These are phyloP conservation scores for Montipora foliosa DNA, from an alignment of 64 coral and sea anemone genomes.

Conservation along the genomic window DNA sequence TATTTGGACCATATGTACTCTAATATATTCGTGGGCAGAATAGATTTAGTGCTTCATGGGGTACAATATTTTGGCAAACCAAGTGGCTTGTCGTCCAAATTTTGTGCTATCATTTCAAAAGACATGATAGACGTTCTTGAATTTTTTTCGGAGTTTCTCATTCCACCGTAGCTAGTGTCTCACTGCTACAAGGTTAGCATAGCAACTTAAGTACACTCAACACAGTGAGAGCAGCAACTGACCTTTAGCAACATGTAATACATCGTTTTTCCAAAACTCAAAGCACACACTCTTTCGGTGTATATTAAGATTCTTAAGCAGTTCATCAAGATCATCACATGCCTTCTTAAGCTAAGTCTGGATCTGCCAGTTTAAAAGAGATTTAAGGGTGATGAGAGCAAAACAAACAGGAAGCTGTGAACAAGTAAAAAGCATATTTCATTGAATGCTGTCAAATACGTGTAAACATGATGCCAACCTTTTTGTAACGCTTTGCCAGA, in stretches of 20 bases:
- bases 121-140: too few species aligned
- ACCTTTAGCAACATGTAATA: background rate
- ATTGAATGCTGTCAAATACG: too few species aligned
- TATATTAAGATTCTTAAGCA: background rate
- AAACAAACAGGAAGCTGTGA: background rate
- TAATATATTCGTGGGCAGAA: too few species aligned
- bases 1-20: too few species aligned
- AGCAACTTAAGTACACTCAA: background rate
- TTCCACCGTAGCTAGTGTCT: too few species aligned
- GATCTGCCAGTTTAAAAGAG: background rate
- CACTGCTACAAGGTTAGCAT: background rate
- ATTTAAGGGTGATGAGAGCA: background rate
- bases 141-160: too few species aligned
- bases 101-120: too few species aligned
- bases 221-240: background rate
- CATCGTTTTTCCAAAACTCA: background rate
- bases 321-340: background rate
- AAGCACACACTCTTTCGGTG: background rate
- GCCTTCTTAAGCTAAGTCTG: background rate
- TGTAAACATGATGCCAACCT: background rate
- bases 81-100: too few species aligned
- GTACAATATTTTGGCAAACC: too few species aligned
- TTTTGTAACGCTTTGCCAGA: background rate
- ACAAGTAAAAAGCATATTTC: background rate
- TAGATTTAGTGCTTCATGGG: too few species aligned